phyloP scores from a whole-genome alignment of 1,140 invertebrate genomes.

The Scaptomyza hsui region DNA sequence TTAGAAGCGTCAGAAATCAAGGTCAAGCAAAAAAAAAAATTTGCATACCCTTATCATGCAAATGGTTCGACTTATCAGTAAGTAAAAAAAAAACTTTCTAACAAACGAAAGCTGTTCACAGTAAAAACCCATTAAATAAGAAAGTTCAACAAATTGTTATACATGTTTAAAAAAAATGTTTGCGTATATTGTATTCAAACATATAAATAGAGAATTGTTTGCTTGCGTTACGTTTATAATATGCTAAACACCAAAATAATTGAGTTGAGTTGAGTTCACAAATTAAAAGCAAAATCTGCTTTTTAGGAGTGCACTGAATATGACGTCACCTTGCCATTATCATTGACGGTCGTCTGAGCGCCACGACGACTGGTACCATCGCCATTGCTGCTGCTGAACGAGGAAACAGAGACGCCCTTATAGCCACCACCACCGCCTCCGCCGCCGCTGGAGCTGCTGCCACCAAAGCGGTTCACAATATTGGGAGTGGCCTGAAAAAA shows the following conservation, averaged over 20 bases:
- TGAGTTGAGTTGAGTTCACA: not conserved
- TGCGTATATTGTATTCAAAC: slow-evolving; percentile 35
- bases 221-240: slow-evolving; percentile 7
- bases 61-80: slow-evolving; percentile 14
- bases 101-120: slow-evolving; percentile 53
- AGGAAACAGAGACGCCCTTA: slow-evolving; percentile 88
- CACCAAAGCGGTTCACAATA: slow-evolving; percentile 85
- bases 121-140: slow-evolving; percentile 32
- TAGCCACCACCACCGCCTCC: slow-evolving; percentile 83
- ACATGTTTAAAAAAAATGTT: slow-evolving; percentile 22
- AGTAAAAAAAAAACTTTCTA: slow-evolving; percentile 58
- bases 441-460: slow-evolving; percentile 83
- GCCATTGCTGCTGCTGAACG: slow-evolving; percentile 87
- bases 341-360: slow-evolving; percentile 88
- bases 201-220: slow-evolving; percentile 42
- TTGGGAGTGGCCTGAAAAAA: slow-evolving; percentile 86
- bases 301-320: slow-evolving; percentile 85
- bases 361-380: slow-evolving; percentile 85
- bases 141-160: slow-evolving; percentile 27
- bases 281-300: not conserved
- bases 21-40: slow-evolving; percentile 40
- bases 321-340: slow-evolving; percentile 88
- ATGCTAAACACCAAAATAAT: slow-evolving; percentile 30
- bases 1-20: slow-evolving; percentile 53
- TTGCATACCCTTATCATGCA: slow-evolving; percentile 36